phyloP scores from a whole-genome alignment of 2,113 vertebrate genomes.

The Trogon melanurus region DNA sequence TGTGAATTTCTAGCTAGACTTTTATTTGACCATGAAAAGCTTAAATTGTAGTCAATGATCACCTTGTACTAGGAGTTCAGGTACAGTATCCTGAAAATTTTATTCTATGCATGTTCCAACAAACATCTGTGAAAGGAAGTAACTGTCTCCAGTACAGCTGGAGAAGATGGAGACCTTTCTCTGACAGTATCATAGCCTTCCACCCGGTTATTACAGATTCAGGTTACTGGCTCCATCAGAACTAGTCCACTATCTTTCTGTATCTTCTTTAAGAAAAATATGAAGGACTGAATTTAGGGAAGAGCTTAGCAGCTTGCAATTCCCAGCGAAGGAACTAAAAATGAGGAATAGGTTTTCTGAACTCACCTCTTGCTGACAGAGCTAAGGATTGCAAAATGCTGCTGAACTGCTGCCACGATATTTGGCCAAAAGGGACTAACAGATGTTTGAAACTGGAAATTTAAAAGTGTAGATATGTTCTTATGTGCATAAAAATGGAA shows the following conservation, averaged over 20 bases:
- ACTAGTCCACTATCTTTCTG: neutral
- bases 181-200: neutral
- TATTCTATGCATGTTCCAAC: neutral
- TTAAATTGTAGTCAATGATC: neutral
- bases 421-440: neutral
- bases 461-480: neutral
- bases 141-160: neutral
- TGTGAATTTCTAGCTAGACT: constrained; percentile 17
- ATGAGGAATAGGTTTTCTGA: neutral
- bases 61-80: neutral
- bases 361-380: neutral
- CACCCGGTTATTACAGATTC: neutral
- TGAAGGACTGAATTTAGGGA: neutral
- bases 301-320: neutral
- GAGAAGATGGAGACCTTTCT: neutral
- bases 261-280: neutral
- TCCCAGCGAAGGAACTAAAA: neutral
- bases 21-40: constrained; percentile 48
- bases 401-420: neutral
- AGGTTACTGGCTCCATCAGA: neutral
- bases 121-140: neutral
- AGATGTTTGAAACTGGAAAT: neutral
- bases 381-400: neutral
- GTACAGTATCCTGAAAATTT: neutral
- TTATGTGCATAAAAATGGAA: neutral